Conservation (phyloP, 2,888 invertebrate genomes). For the Minunthozetes semirufus region DNA sequence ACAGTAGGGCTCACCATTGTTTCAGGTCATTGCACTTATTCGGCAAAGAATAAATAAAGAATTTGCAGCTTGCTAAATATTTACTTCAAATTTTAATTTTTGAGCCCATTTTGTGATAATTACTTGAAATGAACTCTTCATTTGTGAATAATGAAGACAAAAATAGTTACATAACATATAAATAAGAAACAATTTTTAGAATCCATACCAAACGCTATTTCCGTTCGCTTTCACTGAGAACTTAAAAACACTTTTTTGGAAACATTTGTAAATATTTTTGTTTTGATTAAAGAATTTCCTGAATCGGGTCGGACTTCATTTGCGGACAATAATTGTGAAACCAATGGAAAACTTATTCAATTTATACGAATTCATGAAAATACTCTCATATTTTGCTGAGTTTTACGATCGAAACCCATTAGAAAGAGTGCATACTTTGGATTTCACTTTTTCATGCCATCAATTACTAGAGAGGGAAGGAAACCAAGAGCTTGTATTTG, state of each 20-base stretch:
- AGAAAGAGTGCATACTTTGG: slow-evolving; percentile 45
- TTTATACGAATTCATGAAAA: slow-evolving; percentile 73
- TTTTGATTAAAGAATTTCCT: slow-evolving; percentile 46
- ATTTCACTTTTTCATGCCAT: slow-evolving; percentile 67
- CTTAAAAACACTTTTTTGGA: not conserved
- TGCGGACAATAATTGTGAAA: slow-evolving; percentile 61
- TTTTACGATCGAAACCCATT: slow-evolving; percentile 47
- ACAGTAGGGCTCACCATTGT: not conserved
- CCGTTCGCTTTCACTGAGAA: too few species aligned
- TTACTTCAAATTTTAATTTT: too few species aligned
- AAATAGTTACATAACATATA: not conserved
- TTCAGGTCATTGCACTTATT: too few species aligned
- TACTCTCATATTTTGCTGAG: slow-evolving; percentile 67
- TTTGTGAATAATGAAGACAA: not conserved
- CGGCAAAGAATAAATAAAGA: too few species aligned
- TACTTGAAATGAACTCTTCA: too few species aligned
- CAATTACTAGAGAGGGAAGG: slow-evolving; percentile 43
- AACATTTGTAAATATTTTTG: too few species aligned
- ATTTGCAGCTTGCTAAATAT: too few species aligned
- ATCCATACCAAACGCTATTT: too few species aligned
- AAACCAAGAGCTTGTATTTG: slow-evolving; percentile 58
- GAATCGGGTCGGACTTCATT: slow-evolving; percentile 59
- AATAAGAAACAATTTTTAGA: too few species aligned
- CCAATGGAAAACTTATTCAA: slow-evolving; percentile 72
- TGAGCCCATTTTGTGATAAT: too few species aligned